Conservation (phyloP, 2,797 vertebrate species). For the Propithecus perrieri region DNA sequence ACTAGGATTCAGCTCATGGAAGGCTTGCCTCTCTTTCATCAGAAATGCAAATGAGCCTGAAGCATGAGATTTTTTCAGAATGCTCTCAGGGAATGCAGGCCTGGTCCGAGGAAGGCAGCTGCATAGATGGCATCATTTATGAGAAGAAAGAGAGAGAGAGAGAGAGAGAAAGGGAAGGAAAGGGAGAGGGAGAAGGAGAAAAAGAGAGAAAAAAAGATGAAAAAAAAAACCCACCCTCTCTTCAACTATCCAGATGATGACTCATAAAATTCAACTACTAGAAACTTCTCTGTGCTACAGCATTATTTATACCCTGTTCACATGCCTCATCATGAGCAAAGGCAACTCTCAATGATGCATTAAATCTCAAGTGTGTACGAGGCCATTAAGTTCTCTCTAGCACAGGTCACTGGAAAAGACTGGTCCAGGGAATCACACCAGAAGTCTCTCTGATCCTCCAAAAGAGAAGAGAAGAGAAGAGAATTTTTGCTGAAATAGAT, state of each 20-base stretch:
- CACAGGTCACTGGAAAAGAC: background rate
- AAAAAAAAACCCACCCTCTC: background rate
- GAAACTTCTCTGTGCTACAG: background rate
- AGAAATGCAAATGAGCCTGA: slow-evolving; percentile 73
- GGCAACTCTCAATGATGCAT: background rate
- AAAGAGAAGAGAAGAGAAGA: background rate
- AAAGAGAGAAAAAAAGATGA: background rate
- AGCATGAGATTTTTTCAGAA: background rate
- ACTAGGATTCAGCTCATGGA: slow-evolving; percentile 58
- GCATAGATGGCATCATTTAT: background rate
- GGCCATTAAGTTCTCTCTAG: background rate
- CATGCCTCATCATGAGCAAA: background rate
- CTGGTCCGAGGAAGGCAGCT: background rate
- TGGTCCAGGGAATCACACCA: background rate
- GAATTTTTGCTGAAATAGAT: background rate
- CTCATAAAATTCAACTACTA: background rate
- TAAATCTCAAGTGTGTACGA: background rate
- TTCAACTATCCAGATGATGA: background rate
- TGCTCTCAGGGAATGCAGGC: background rate
- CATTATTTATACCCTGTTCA: background rate
- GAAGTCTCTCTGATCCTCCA: background rate
- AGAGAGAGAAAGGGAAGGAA: no score
- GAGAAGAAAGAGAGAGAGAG: background rate
- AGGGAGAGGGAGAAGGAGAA: background rate
- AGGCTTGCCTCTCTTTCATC: slow-evolving; percentile 42